phyloP scores from a whole-genome alignment of 2,113 vertebrate species.

The Passer domesticus region DNA sequence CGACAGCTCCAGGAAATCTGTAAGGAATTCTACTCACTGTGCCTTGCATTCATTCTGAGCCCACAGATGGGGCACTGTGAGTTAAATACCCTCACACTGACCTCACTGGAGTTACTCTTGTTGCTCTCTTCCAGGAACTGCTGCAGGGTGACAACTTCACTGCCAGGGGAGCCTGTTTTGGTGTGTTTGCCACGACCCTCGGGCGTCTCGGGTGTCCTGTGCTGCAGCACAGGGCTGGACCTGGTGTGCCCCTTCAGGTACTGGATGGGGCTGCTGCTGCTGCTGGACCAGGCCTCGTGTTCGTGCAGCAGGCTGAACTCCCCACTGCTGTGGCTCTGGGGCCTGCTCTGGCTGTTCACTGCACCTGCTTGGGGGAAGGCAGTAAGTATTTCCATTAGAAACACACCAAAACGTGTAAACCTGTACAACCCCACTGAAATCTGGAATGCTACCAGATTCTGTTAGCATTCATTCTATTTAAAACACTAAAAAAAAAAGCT shows the following conservation, averaged over 20 bases:
- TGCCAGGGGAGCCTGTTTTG: slow-evolving; percentile 79
- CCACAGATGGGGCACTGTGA: rapidly evolving
- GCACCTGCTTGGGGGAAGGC: slow-evolving; percentile 78
- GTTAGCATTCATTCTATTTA: background rate
- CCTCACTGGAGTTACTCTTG: slow-evolving; percentile 79
- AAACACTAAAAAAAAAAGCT: background rate
- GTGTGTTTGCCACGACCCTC: slow-evolving; percentile 68
- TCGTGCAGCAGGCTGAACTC: slow-evolving; percentile 91
- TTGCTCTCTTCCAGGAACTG: slow-evolving; percentile 95
- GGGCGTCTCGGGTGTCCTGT: slow-evolving; percentile 60
- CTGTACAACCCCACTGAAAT: background rate
- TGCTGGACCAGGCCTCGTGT: slow-evolving; percentile 91
- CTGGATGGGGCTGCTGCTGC: slow-evolving; percentile 91
- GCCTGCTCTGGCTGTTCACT: slow-evolving; percentile 84
- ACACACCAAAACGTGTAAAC: background rate
- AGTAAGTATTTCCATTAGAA: background rate
- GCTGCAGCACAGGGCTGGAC: slow-evolving; percentile 84
- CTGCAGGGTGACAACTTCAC: slow-evolving; percentile 88
- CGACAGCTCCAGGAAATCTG: background rate
- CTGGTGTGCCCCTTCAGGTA: slow-evolving; percentile 82
- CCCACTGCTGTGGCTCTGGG: slow-evolving; percentile 95
- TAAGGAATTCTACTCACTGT: background rate
- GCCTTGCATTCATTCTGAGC: background rate
- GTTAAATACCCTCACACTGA: background rate
- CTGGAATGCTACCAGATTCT: background rate